A percentile compares a stretch with the other conserved stretches of the same genome.
Evolutionary conservation across 2,797 vertebrate species (phyloP).

Genomic region (Epinephelus awoara): DNA sequence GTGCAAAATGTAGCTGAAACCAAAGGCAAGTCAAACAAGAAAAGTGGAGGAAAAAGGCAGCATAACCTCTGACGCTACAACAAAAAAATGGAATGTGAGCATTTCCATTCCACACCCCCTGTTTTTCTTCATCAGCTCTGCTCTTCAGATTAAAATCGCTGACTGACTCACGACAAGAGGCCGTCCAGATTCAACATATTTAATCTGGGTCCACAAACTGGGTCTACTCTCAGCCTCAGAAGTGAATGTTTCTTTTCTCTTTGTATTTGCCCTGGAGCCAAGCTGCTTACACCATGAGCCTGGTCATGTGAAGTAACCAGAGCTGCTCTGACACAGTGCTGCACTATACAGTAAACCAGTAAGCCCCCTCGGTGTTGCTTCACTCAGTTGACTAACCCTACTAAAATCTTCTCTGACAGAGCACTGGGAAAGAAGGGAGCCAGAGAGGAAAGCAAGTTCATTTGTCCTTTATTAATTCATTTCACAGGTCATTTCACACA

Average conservation of each 20-base stretch:
- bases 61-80: slow-evolving; percentile 21
- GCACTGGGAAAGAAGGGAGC: slow-evolving; percentile 59
- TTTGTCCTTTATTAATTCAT: slow-evolving; percentile 82
- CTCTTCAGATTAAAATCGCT: not conserved
- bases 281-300: slow-evolving; percentile 56
- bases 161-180: not conserved
- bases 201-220: not conserved
- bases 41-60: slow-evolving; percentile 71
- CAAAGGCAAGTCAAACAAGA: slow-evolving; percentile 71
- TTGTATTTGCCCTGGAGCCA: slow-evolving; percentile 24
- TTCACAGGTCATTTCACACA: slow-evolving; percentile 83
- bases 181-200: not conserved
- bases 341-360: slow-evolving; percentile 24
- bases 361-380: slow-evolving; percentile 8
- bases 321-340: slow-evolving; percentile 32
- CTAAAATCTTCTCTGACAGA: slow-evolving; percentile 28
- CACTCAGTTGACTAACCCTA: not conserved
- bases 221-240: not conserved
- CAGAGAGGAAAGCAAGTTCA: slow-evolving; percentile 70
- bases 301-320: slow-evolving; percentile 65
- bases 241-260: slow-evolving; percentile 17
- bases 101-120: not conserved
- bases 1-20: slow-evolving; percentile 43
- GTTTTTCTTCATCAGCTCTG: not conserved
- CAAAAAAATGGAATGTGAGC: not conserved